phyloP scores from a whole-genome alignment of 92 coral and sea anemone species.

The Siderastrea siderea region DNA sequence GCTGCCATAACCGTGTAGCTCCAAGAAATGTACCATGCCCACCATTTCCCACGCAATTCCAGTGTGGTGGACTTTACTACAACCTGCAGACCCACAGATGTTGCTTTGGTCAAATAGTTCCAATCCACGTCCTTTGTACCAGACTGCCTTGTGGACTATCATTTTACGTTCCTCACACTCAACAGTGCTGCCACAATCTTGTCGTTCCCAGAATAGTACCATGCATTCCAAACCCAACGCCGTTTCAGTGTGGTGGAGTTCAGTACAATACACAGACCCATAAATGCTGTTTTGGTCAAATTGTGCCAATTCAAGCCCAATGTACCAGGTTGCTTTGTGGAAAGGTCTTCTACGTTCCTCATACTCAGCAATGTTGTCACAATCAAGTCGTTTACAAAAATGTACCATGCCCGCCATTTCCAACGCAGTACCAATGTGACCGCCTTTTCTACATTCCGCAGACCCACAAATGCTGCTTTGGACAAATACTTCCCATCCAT shows the following conservation, averaged over 20 bases:
- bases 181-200: neutral
- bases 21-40: constrained; percentile 18
- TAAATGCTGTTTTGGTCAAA: constrained; percentile 8
- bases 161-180: constrained; percentile 15
- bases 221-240: neutral
- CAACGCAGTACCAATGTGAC: constrained; percentile 6
- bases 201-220: constrained; percentile 4
- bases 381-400: neutral
- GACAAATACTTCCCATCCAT: constrained; percentile 1
- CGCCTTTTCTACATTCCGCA: neutral
- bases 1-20: constrained; percentile 9
- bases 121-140: neutral
- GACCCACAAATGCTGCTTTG: constrained; percentile 8
- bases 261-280: neutral
- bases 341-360: neutral
- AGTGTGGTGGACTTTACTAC: constrained; percentile 5
- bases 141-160: constrained; percentile 17
- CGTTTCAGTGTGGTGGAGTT: constrained; percentile 4
- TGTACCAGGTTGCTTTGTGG: constrained; percentile 10
- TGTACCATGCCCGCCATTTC: constrained; percentile 14
- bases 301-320: neutral
- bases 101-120: constrained; percentile 15
- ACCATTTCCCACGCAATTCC: neutral
- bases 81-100: neutral
- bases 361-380: constrained; percentile 18